A percentile compares a stretch with the other conserved stretches of the same genome.
Conservation (phyloP, 2,888 invertebrate genomes). For the Agonum fuliginosum region DNA sequence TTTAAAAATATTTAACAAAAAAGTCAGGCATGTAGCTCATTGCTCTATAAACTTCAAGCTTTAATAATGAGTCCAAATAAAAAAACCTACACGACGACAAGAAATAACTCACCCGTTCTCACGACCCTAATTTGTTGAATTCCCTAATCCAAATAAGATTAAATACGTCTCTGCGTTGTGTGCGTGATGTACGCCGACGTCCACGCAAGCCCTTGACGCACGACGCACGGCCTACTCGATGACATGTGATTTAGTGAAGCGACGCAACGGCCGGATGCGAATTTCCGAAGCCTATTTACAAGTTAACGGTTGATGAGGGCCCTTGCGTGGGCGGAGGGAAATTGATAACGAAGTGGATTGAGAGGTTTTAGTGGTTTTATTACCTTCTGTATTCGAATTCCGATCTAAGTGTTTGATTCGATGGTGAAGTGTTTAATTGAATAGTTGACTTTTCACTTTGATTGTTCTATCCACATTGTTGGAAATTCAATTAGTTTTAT, state of each 20-base stretch:
- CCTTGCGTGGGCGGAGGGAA: too few species aligned
- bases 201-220: neutral
- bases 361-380: neutral
- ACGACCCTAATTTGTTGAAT: too few species aligned
- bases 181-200: constrained; percentile 2
- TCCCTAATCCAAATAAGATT: too few species aligned
- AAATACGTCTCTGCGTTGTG: neutral
- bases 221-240: neutral
- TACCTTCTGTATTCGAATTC: neutral
- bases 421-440: neutral
- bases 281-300: constrained; percentile 3
- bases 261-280: constrained; percentile 5
- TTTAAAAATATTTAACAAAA: too few species aligned
- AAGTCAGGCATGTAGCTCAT: too few species aligned
- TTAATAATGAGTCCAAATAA: too few species aligned
- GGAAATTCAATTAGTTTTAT: neutral
- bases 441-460: too few species aligned
- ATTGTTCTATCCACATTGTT: too few species aligned
- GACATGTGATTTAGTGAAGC: constrained; percentile 15
- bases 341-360: neutral
- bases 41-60: too few species aligned
- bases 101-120: too few species aligned
- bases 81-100: too few species aligned
- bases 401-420: neutral
- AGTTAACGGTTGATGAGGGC: neutral